These are phyloP conservation scores for Colaptes auratus DNA, from an alignment of 2,113 vertebrate species.

Conservation along the genomic window DNA sequence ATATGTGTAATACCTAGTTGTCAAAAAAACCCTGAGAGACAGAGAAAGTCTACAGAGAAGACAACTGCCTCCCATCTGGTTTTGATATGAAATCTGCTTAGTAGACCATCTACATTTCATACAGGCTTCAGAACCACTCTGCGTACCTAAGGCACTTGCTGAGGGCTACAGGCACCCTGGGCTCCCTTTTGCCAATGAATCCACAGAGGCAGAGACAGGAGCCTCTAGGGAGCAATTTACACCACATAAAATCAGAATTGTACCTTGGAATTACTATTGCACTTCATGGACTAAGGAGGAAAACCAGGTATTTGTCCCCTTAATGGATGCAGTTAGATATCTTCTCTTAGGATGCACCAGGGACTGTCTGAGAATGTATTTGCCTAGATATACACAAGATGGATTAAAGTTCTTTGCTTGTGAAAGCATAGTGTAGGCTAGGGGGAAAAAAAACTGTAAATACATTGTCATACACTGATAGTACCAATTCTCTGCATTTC, in stretches of 20 bases:
- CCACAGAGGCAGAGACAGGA: not conserved
- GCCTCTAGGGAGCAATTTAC: not conserved
- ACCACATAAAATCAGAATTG: not conserved
- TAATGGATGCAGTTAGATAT: not conserved
- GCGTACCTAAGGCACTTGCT: rapidly evolving
- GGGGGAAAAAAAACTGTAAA: not conserved
- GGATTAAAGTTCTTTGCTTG: not conserved
- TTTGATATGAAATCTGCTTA: no score
- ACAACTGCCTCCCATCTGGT: not conserved
- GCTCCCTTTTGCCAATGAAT: not conserved
- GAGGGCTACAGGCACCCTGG: not conserved
- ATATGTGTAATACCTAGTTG: no score
- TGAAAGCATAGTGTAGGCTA: not conserved
- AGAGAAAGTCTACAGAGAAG: not conserved
- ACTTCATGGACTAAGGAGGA: not conserved
- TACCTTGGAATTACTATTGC: not conserved
- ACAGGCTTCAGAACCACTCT: not conserved
- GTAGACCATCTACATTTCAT: not conserved
- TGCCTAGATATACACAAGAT: not conserved
- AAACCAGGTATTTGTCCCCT: not conserved
- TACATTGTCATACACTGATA: not conserved
- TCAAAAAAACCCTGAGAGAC: not conserved
- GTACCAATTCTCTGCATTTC: not conserved
- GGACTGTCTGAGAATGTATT: not conserved
- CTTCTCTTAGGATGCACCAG: not conserved